Percentiles rank a stretch among this genome's conserved stretches.
phyloP scores from a whole-genome alignment of 2,888 invertebrate genomes.

The Ornithoptera alexandrae region DNA sequence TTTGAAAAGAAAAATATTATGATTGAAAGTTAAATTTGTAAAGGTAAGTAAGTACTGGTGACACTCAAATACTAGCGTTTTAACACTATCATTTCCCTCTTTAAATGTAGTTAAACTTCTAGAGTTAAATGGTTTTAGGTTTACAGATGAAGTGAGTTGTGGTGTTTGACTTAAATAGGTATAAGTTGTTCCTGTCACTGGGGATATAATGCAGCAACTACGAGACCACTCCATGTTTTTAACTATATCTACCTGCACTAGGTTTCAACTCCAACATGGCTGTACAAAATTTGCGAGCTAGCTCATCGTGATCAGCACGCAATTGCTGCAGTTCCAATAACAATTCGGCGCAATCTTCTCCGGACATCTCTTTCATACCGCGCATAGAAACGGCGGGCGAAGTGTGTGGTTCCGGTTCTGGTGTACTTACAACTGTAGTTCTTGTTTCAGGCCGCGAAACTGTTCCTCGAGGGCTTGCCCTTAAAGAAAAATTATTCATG shows the following conservation, averaged over 20 bases:
- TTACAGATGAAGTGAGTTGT: too few relatives aligned
- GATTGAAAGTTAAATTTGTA: too few relatives aligned
- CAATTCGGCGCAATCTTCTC: constrained; percentile 40
- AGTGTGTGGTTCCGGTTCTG: background rate
- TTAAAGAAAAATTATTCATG: background rate
- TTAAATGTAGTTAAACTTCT: too few relatives aligned
- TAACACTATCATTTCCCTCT: too few relatives aligned
- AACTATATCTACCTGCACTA: constrained; percentile 32
- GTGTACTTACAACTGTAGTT: background rate
- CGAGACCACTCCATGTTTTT: background rate
- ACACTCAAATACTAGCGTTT: too few relatives aligned
- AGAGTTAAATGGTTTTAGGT: too few relatives aligned
- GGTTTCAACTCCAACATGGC: constrained; percentile 42
- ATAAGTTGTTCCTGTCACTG: too few relatives aligned
- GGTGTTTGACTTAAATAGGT: too few relatives aligned
- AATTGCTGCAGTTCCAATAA: constrained; percentile 39
- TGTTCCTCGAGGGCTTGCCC: background rate
- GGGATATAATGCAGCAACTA: too few relatives aligned
- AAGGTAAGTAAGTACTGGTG: too few relatives aligned
- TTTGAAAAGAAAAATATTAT: too few relatives aligned
- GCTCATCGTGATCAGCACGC: constrained; percentile 46
- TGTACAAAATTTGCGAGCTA: constrained; percentile 43
- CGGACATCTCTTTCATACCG: constrained; percentile 24
- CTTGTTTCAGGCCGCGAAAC: background rate
- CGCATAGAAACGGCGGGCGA: constrained; percentile 16